Evolutionary conservation across 1,140 invertebrate genomes (phyloP).

Genomic region (Aphelenchoides fujianensis): DNA sequence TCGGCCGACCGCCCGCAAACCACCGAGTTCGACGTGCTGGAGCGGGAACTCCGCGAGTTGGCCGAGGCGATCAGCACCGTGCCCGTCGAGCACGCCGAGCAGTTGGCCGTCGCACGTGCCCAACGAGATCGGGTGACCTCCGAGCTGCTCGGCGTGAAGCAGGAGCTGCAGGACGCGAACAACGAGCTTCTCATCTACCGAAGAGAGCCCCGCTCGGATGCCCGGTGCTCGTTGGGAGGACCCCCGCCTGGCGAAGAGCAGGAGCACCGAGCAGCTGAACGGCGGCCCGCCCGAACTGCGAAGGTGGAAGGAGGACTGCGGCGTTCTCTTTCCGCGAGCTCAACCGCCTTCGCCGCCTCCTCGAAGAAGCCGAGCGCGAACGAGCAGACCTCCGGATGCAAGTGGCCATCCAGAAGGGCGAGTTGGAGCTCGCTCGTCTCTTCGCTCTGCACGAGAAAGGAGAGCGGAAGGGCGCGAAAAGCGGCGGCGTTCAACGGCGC

Average conservation of each 20-base stretch:
- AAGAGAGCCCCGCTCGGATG: constrained; percentile 38
- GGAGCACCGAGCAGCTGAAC: constrained; percentile 32
- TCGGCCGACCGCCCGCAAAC: constrained; percentile 16
- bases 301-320: constrained; percentile 56
- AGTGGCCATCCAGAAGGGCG: constrained; percentile 51
- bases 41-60: neutral
- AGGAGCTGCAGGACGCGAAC: constrained; percentile 6
- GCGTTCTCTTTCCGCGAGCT: constrained; percentile 57
- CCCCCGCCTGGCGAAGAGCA: constrained; percentile 22
- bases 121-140: constrained; percentile 6
- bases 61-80: constrained; percentile 9
- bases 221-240: constrained; percentile 13
- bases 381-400: constrained; percentile 42
- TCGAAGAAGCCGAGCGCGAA: constrained; percentile 44
- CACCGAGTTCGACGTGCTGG: constrained; percentile 21
- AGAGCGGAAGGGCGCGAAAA: neutral
- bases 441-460: neutral
- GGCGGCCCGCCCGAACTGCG: constrained; percentile 29
- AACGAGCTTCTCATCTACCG: constrained; percentile 10
- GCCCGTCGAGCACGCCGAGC: constrained; percentile 34
- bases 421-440: constrained; percentile 50
- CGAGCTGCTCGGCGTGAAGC: constrained; percentile 1
- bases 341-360: constrained; percentile 44
- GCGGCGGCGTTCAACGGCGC: neutral
- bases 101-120: constrained; percentile 40